Conservation (phyloP, 2,113 vertebrate species). For the Amblyopsis rosae region DNA sequence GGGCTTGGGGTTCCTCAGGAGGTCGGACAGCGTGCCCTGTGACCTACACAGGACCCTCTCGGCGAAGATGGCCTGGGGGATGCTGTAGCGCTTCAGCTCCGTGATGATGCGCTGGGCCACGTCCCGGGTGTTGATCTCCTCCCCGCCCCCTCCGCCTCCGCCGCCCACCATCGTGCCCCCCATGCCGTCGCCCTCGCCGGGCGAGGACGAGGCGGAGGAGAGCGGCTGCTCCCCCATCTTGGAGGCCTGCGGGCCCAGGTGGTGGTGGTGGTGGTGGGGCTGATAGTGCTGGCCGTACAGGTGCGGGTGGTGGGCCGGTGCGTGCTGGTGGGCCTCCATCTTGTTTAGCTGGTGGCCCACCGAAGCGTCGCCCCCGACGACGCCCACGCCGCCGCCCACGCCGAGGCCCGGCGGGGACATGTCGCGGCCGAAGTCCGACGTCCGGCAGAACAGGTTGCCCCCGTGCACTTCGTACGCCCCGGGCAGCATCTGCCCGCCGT, state of each 20-base stretch:
- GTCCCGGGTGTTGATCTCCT: constrained; percentile 86
- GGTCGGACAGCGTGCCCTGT: constrained; percentile 84
- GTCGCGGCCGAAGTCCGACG: constrained; percentile 79
- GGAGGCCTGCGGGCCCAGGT: constrained; percentile 71
- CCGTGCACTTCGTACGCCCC: constrained; percentile 78
- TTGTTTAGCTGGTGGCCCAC: constrained; percentile 77
- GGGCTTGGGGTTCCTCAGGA: constrained; percentile 86
- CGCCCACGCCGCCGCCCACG: background rate
- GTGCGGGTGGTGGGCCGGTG: constrained; percentile 72
- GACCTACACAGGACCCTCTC: constrained; percentile 84
- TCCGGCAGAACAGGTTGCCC: constrained; percentile 78
- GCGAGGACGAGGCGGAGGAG: constrained; percentile 61
- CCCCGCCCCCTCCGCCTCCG: constrained; percentile 41
- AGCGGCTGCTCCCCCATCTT: constrained; percentile 74
- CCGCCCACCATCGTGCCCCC: constrained; percentile 33
- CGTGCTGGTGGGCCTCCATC: constrained; percentile 76
- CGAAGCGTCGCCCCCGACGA: constrained; percentile 51
- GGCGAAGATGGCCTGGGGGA: constrained; percentile 86
- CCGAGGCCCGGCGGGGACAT: constrained; percentile 77
- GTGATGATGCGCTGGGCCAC: constrained; percentile 86
- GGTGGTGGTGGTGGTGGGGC: constrained; percentile 72
- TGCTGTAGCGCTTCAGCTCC: constrained; percentile 86
- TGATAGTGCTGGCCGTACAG: constrained; percentile 80
- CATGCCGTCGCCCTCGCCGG: constrained; percentile 61
- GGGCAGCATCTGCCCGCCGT: constrained; percentile 74